phyloP scores from a whole-genome alignment of 1,140 invertebrate species.

The Magallana gigas region DNA sequence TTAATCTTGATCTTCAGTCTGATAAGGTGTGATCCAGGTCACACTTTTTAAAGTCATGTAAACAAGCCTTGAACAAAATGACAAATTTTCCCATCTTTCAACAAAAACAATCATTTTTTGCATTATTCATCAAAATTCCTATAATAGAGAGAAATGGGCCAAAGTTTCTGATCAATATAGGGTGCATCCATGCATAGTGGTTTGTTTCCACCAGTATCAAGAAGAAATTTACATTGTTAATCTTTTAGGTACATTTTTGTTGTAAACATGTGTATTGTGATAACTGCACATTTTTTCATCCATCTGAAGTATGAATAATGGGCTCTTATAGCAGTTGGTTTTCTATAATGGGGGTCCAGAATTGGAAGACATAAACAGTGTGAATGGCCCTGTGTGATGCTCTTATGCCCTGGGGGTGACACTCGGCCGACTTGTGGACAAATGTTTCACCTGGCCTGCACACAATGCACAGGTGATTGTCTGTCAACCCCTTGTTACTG shows the following conservation, averaged over 20 bases:
- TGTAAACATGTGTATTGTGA: too few relatives aligned
- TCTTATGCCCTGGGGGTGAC: slow-evolving; percentile 23
- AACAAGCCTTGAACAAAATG: slow-evolving; percentile 4
- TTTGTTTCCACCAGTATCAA: too few relatives aligned
- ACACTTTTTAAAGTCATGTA: neutral
- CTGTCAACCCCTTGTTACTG: neutral
- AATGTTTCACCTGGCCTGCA: slow-evolving; percentile 29
- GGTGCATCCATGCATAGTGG: neutral
- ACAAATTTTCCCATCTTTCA: slow-evolving; percentile 1
- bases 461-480: slow-evolving; percentile 37
- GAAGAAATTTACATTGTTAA: too few relatives aligned
- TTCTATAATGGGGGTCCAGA: neutral
- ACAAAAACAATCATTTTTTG: neutral
- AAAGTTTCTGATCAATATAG: neutral
- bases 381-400: neutral
- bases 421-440: slow-evolving; percentile 11
- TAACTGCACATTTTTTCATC: neutral
- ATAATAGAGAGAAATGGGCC: neutral
- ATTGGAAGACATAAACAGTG: neutral
- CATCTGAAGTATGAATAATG: slow-evolving; percentile 17
- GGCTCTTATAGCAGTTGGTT: neutral
- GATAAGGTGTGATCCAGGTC: slow-evolving; percentile 27
- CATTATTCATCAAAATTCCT: neutral
- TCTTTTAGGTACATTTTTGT: too few relatives aligned
- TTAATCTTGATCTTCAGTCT: slow-evolving; percentile 14